Conservation (phyloP, 2,797 vertebrate genomes). For the Fratercula arctica region DNA sequence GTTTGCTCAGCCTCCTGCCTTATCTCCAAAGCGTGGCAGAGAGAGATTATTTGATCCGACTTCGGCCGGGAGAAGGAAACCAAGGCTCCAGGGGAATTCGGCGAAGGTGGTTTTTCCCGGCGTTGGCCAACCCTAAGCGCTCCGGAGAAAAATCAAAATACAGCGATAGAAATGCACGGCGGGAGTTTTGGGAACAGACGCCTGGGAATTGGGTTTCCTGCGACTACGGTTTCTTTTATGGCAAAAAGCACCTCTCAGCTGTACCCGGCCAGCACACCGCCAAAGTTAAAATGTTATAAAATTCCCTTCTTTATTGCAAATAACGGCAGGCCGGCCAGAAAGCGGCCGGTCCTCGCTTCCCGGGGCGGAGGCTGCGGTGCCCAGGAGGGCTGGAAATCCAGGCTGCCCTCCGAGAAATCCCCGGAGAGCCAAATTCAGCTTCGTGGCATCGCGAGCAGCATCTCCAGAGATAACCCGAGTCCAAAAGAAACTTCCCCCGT, state of each 20-base stretch:
- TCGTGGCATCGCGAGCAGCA: background rate
- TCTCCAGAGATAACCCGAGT: background rate
- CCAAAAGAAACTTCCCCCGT: background rate
- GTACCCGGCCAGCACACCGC: rapidly evolving
- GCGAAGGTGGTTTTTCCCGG: background rate
- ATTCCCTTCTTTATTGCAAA: background rate
- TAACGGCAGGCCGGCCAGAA: background rate
- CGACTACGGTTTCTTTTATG: rapidly evolving
- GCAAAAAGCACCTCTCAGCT: background rate
- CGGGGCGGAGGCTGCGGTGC: background rate
- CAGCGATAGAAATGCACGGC: rapidly evolving
- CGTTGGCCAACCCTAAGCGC: background rate
- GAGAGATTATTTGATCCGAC: background rate
- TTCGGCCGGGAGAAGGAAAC: background rate
- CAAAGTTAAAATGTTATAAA: background rate
- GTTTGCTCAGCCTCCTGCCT: constrained; percentile 37
- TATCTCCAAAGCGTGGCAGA: background rate
- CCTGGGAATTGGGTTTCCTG: background rate
- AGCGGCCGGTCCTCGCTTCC: background rate
- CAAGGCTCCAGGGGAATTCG: background rate
- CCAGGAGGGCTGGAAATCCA: background rate
- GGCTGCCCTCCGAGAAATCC: background rate
- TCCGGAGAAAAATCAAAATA: background rate
- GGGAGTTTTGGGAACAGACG: background rate
- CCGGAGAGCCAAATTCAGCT: background rate